phyloP scores from a whole-genome alignment of 2,888 invertebrate species.

The Drosophila atripex region DNA sequence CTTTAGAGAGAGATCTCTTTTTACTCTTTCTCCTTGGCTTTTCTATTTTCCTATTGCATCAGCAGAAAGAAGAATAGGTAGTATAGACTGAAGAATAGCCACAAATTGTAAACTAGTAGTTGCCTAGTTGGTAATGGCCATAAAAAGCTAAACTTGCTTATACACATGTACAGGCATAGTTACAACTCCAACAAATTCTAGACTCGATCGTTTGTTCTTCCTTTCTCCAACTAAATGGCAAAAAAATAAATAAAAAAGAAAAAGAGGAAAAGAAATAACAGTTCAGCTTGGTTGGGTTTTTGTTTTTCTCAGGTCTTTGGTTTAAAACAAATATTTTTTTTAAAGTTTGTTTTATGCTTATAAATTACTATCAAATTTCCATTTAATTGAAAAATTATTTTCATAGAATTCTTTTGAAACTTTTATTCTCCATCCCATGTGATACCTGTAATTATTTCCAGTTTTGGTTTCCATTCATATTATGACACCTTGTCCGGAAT shows the following conservation, averaged over 20 bases:
- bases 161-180: conserved; percentile 21
- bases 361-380: neutral
- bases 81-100: conserved; percentile 16
- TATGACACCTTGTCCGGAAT: conserved; percentile 19
- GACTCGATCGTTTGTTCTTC: conserved; percentile 23
- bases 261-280: conserved; percentile 11
- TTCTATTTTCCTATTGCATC: conserved; percentile 64
- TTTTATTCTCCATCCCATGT: neutral
- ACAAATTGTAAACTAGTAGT: conserved; percentile 41
- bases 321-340: neutral
- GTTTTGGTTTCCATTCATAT: conserved; percentile 26
- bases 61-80: conserved; percentile 47
- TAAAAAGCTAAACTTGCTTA: conserved; percentile 44
- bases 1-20: conserved; percentile 7
- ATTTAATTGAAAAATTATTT: neutral
- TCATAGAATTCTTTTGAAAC: neutral
- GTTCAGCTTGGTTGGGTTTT: conserved; percentile 17
- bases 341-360: no score
- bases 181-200: conserved; percentile 20
- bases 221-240: conserved; percentile 26
- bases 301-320: neutral
- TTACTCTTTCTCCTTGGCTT: conserved; percentile 10
- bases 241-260: neutral
- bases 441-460: conserved; percentile 32
- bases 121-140: conserved; percentile 50